Conservation (phyloP, 2,113 vertebrate genomes). For the Bujurquina vittata region DNA sequence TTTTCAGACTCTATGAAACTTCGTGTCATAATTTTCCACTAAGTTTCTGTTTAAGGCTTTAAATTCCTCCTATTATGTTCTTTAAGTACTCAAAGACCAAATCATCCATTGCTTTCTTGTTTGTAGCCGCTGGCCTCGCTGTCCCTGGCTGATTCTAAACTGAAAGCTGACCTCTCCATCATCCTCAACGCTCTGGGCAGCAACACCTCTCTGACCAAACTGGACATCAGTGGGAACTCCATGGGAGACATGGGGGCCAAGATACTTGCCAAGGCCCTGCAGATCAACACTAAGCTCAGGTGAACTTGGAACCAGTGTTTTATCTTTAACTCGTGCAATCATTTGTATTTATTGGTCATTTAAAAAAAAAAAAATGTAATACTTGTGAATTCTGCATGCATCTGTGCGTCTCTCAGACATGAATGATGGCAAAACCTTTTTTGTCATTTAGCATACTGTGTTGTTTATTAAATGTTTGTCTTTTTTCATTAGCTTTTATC, state of each 20-base stretch:
- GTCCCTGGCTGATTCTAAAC: constrained; percentile 93
- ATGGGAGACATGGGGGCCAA: constrained; percentile 99
- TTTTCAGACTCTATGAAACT: background rate
- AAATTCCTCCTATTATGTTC: background rate
- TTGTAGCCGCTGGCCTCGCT: constrained; percentile 91
- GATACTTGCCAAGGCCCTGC: constrained; percentile 96
- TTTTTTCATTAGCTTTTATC: background rate
- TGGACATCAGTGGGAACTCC: constrained; percentile 96
- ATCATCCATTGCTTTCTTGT: fast-evolving
- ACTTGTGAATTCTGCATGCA: background rate
- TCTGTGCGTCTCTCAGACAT: background rate
- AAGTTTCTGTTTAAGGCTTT: background rate
- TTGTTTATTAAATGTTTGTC: background rate
- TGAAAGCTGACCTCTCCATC: constrained; percentile 92
- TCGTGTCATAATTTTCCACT: background rate
- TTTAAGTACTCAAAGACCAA: background rate
- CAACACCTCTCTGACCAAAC: constrained; percentile 91
- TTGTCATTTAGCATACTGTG: too few relatives aligned
- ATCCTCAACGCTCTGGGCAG: constrained; percentile 96
- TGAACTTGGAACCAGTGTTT: constrained; percentile 48
- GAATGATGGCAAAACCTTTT: background rate
- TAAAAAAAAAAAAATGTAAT: too few relatives aligned
- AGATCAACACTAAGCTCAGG: constrained; percentile 99
- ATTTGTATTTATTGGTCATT: background rate
- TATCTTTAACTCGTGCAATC: fast-evolving